Conservation (phyloP, 2,797 vertebrate species). For the Neostethus bicornis region DNA sequence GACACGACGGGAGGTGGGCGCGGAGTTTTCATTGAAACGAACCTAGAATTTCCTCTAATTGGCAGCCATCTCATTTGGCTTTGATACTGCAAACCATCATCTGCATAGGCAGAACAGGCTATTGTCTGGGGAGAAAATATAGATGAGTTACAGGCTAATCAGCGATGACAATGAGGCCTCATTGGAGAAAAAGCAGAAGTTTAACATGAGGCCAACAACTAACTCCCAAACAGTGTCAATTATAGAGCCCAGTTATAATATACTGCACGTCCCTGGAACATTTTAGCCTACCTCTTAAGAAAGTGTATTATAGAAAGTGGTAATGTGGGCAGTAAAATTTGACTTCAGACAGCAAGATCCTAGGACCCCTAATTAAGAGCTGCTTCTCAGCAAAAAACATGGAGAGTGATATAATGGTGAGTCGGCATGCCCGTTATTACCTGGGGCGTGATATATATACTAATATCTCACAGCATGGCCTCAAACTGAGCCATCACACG, state of each 20-base stretch:
- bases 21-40: conserved; percentile 69
- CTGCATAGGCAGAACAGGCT: conserved; percentile 70
- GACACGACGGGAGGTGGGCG: conserved; percentile 67
- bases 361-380: conserved; percentile 74
- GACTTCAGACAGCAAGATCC: conserved; percentile 60
- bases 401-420: conserved; percentile 69
- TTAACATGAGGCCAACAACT: conserved; percentile 62
- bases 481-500: conserved; percentile 39
- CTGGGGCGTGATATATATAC: conserved; percentile 75
- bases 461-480: conserved; percentile 56
- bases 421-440: conserved; percentile 65
- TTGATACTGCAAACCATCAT: conserved; percentile 72
- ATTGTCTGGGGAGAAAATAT: conserved; percentile 78
- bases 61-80: conserved; percentile 79
- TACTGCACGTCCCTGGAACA: conserved; percentile 42
- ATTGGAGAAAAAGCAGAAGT: conserved; percentile 43
- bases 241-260: conserved; percentile 65
- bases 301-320: conserved; percentile 41
- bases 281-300: conserved; percentile 35
- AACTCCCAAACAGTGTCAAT: conserved; percentile 67
- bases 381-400: conserved; percentile 60
- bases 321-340: conserved; percentile 66
- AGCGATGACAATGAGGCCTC: conserved; percentile 64
- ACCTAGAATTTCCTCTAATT: conserved; percentile 72
- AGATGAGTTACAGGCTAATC: conserved; percentile 79